phyloP scores from a whole-genome alignment of 2,113 vertebrate species.

The Oceanites oceanicus region DNA sequence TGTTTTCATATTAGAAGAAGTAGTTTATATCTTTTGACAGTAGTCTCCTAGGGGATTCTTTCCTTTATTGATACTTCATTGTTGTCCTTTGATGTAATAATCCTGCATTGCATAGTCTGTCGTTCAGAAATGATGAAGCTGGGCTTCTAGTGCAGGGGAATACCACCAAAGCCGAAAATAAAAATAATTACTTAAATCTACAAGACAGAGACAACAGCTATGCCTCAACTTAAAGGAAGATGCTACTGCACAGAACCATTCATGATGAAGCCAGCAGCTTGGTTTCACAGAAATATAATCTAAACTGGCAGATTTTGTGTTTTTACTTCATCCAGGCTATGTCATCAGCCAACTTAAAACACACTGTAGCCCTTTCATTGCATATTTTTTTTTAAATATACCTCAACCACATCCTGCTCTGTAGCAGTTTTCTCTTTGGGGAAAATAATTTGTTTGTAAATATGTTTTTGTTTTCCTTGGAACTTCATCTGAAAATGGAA shows the following conservation, averaged over 20 bases:
- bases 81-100: conserved; percentile 41
- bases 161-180: background rate
- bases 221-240: background rate
- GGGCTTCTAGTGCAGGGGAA: background rate
- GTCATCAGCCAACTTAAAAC: background rate
- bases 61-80: conserved; percentile 25
- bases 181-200: background rate
- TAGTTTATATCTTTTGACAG: conserved; percentile 41
- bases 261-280: background rate
- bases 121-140: conserved; percentile 10
- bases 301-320: background rate
- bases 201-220: background rate
- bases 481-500: background rate
- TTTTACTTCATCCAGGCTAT: background rate
- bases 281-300: background rate
- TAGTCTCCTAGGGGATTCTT: conserved; percentile 1
- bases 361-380: background rate
- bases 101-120: conserved; percentile 7
- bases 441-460: background rate
- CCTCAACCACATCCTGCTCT: background rate
- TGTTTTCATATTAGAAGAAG: background rate
- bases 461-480: background rate
- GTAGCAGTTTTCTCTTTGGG: background rate
- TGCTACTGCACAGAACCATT: background rate
- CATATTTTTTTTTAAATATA: background rate